These are phyloP conservation scores for Xestia ashworthii DNA, from an alignment of 2,888 invertebrate genomes.

Conservation along the genomic window DNA sequence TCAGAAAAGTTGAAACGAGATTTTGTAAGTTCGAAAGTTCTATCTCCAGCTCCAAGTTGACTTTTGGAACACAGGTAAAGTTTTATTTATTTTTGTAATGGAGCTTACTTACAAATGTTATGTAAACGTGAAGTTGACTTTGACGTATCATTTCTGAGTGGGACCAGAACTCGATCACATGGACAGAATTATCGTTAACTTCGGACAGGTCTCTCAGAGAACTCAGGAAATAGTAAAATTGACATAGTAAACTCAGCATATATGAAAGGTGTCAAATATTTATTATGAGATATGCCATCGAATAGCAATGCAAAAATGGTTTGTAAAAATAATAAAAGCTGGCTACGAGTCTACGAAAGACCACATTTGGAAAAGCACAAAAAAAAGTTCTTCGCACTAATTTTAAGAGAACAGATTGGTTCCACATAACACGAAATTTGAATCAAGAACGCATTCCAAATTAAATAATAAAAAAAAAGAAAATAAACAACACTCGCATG, in stretches of 20 bases:
- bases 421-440: not conserved
- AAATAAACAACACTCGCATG: constrained; percentile 11
- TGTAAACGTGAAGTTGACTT: not conserved
- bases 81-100: not conserved
- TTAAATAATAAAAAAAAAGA: constrained; percentile 18
- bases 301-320: not conserved
- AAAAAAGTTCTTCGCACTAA: not conserved
- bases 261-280: not conserved
- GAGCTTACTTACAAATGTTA: not conserved
- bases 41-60: not conserved
- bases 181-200: not conserved
- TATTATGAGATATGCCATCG: not conserved
- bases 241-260: not conserved
- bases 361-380: too few species aligned
- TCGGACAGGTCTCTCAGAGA: too few species aligned
- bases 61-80: not conserved
- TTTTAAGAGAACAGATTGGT: not conserved
- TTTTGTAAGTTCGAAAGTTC: constrained; percentile 15
- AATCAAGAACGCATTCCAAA: constrained; percentile 3
- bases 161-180: not conserved
- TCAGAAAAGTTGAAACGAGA: constrained; percentile 32
- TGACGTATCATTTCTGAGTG: not conserved
- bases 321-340: not conserved
- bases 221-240: too few species aligned
- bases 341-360: not conserved